Evolutionary conservation across 2,888 invertebrate species (phyloP), one percentile per base, ranked within the genome.

Genomic region (Lasioglossum lativentre): DNA sequence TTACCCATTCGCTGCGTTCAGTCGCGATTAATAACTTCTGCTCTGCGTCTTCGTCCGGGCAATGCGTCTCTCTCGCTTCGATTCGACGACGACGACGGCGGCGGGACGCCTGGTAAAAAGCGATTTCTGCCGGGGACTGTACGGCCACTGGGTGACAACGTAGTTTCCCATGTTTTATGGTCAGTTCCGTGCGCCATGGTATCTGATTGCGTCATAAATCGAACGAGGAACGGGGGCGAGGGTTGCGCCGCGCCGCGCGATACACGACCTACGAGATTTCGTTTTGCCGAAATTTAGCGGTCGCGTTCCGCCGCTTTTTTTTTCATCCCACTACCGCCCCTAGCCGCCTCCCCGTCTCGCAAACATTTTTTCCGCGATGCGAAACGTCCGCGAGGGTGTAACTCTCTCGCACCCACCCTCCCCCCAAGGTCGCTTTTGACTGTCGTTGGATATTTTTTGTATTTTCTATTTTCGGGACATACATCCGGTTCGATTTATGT

Each of bases 141-240:
- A 92, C 92, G 83, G 88, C 88, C 89, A 88, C 89, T 89, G 90
- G 93, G 93, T 92, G 92, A 93, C 93, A 93, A 91, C 92, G 92
- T 93, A 93, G 93, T 93, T 93, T 92, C 91, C 92, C 91, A 92
- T 93, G 93, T 93, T 93, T 93, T 93, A 93, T 93, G 93, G 93
- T 93, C 93, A 92, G 93, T 91, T 90, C 91, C 92, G 92, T 90
- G 92, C 92, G 90, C 92, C 92, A 89, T 90, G 93, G 93, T 93
- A 93, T 93, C 93, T 93, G 93, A 93, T 93, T 93, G 93, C 93
- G 92, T 93, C 93, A 93, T 93, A 93, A 93, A 93, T 93, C 93
- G 93, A 93, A 91, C 89, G 91, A 89, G 90, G 81, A 90, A 85
- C 90, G 86, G 86, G 86, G 78, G 86, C 87, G 91, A 88, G 89